Evolutionary conservation across 2,113 vertebrate genomes (phyloP).

Genomic region (Oreochromis spilurus): DNA sequence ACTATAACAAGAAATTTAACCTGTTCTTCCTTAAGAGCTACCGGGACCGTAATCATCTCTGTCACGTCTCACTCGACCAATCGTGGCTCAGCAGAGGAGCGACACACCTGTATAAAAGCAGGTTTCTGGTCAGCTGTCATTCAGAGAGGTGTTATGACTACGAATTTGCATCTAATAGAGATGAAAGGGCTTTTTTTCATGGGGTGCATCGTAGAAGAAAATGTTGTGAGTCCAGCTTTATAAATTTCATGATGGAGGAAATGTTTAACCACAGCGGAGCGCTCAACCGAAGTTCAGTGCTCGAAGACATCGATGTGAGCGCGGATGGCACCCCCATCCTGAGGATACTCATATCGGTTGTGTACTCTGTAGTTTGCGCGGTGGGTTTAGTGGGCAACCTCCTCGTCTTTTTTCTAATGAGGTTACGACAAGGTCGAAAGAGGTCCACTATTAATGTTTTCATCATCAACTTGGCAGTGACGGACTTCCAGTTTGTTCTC

Average conservation of each 20-base stretch:
- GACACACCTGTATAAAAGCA: slow-evolving; percentile 58
- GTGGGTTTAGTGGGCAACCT: slow-evolving; percentile 69
- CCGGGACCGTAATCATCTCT: not conserved
- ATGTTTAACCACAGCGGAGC: slow-evolving; percentile 55
- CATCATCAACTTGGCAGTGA: slow-evolving; percentile 73
- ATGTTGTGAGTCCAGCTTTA: not conserved
- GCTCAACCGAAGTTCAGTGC: slow-evolving; percentile 57
- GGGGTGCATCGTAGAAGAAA: not conserved
- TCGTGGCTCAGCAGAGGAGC: slow-evolving; percentile 16
- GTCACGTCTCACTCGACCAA: slow-evolving; percentile 37
- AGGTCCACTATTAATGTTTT: slow-evolving; percentile 72
- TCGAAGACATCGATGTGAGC: slow-evolving; percentile 62
- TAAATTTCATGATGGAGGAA: slow-evolving; percentile 61
- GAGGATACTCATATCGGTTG: slow-evolving; percentile 66
- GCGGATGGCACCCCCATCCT: slow-evolving; percentile 66
- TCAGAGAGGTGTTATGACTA: not conserved
- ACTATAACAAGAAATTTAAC: not conserved
- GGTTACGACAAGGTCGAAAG: slow-evolving; percentile 58
- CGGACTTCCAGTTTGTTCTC: slow-evolving; percentile 76
- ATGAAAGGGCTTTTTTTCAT: not conserved
- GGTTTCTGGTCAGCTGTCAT: not conserved
- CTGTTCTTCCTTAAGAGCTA: not conserved
- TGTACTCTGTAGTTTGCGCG: slow-evolving; percentile 74
- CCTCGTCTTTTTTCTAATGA: slow-evolving; percentile 75
- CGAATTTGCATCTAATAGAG: not conserved